Conservation (phyloP, 2,797 vertebrate species). For the Myiothlypis coronata region DNA sequence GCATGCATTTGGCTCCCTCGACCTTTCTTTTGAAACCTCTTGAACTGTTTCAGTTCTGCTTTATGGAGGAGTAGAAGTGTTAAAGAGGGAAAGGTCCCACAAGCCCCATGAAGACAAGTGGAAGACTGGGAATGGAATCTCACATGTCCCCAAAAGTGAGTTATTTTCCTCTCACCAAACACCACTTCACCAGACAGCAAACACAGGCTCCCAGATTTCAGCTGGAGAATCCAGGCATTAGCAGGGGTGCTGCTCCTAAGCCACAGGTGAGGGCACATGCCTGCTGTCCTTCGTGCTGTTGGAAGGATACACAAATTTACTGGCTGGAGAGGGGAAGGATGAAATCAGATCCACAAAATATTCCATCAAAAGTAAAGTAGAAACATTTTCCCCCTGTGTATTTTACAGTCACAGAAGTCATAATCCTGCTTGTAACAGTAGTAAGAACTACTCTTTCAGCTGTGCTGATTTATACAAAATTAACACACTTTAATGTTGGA, state of each 20-base stretch:
- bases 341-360: neutral
- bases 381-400: fast-evolving
- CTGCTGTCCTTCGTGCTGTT: neutral
- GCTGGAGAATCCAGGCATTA: neutral
- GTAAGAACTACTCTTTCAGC: neutral
- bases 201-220: neutral
- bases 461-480: neutral
- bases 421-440: neutral
- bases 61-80: fast-evolving
- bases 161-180: neutral
- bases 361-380: neutral
- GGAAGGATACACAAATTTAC: neutral
- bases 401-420: neutral
- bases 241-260: neutral
- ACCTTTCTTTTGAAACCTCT: neutral
- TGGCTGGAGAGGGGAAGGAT: neutral
- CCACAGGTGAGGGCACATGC: fast-evolving
- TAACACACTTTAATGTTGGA: neutral
- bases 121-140: neutral
- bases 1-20: fast-evolving
- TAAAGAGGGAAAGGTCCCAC: neutral
- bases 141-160: neutral
- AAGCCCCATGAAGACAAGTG: fast-evolving
- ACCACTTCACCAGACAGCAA: neutral
- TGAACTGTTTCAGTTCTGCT: neutral